Evolutionary conservation across 2,888 invertebrate species (phyloP).

Genomic region (Drosophila limbata): DNA sequence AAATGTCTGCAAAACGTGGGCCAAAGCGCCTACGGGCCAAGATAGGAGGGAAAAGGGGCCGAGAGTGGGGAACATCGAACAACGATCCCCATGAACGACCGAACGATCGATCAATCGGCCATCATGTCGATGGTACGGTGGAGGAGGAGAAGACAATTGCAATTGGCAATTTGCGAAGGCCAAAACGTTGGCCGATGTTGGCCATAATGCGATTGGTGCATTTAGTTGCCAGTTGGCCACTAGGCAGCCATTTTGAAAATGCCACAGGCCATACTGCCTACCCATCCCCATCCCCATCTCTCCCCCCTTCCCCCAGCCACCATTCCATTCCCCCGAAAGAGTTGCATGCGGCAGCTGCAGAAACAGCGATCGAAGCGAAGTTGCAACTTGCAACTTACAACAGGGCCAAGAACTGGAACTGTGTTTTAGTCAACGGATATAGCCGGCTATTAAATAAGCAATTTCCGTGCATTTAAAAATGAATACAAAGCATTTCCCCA

Average conservation of each 20-base stretch:
- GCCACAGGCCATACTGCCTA: slow-evolving; percentile 27
- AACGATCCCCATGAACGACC: slow-evolving; percentile 35
- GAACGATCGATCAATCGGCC: slow-evolving; percentile 55
- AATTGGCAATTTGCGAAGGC: slow-evolving; percentile 63
- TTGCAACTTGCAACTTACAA: slow-evolving; percentile 9
- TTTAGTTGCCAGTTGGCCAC: slow-evolving; percentile 65
- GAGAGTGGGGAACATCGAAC: background rate
- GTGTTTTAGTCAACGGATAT: slow-evolving; percentile 60
- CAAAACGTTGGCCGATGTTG: slow-evolving; percentile 64
- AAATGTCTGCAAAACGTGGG: slow-evolving; percentile 79
- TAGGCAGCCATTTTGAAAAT: slow-evolving; percentile 69
- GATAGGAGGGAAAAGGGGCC: background rate
- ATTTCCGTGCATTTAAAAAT: slow-evolving; percentile 73
- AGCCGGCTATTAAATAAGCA: slow-evolving; percentile 77
- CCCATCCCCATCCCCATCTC: background rate
- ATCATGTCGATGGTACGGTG: slow-evolving; percentile 41
- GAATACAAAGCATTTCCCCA: slow-evolving; percentile 27
- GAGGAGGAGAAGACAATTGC: slow-evolving; percentile 16
- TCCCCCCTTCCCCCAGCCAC: too few relatives aligned
- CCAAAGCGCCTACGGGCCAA: slow-evolving; percentile 57
- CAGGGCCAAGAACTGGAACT: slow-evolving; percentile 4
- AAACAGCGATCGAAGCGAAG: slow-evolving; percentile 7
- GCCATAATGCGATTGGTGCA: slow-evolving; percentile 81
- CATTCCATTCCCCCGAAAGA: background rate
- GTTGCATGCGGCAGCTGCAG: slow-evolving; percentile 17